Base-by-base conservation (phyloP, 2,113 vertebrate species). In the Phalacrocorax carbo region DNA sequence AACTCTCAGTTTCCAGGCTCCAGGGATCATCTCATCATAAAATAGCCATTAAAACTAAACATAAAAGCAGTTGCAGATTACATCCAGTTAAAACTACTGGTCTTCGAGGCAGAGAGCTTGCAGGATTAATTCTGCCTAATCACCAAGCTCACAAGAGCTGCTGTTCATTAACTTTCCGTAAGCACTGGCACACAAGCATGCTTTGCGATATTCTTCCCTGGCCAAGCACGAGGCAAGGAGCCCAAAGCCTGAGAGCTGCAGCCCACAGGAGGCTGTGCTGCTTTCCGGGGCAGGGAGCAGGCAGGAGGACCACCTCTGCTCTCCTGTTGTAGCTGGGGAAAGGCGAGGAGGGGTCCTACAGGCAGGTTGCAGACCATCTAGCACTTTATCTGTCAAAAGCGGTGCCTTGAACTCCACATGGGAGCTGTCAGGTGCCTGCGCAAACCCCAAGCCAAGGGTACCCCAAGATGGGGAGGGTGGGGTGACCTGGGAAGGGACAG, bases 351-450 rank as follows among this genome's bases (percentile, higher is more conserved):
- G 2, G 32, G 15, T 42, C 55, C 38, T 36, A 5, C 1, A 0
- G 46, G 18, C 25, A 12, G 21, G 48, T 26, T 32, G 42, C 11
- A 11, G 30, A 27, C 3, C 9, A 4, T 21, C 38, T 26, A 42
- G 54, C 22, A 7, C 49, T 58, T 71, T 6, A 5, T 58, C 51
- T n/a, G 8, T 16, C 38, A 30, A 22, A 62, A 64, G 27, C 2
- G 2, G 11, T 36, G 40, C 46, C 30, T 18, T 8, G 19, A 22
- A 23, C 18, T 6, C 60, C 27, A 1, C 0, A 1, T 0, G 3
- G 22, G 36, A 73, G 73, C 62, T 27, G n/a, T 14, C 14, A 3
- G 6, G 21, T 5, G n/a, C 40, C 34, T 36, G 22, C 2, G 1
- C 22, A 7, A 46, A 44, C 15, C 32, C 36, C 1, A 2, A 26